A percentile compares a stretch with the other conserved stretches of the same genome.
phyloP scores from a whole-genome alignment of 2,797 vertebrate genomes.

The Arremon aurantiirostris region DNA sequence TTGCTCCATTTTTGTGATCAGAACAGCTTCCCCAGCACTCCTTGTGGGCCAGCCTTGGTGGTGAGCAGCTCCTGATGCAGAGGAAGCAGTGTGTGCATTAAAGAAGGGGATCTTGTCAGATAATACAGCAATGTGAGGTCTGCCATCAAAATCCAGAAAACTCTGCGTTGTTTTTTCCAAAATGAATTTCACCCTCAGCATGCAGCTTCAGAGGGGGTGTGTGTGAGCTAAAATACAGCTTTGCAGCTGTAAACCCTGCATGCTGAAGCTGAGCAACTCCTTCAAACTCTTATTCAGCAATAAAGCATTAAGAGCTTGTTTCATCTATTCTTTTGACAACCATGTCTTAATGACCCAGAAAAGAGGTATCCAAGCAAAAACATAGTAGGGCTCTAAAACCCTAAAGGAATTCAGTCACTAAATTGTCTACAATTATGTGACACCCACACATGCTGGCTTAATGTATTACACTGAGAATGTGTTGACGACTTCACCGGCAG shows the following conservation, averaged over 20 bases:
- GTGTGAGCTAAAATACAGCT: not conserved
- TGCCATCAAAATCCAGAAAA: not conserved
- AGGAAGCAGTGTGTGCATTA: not conserved
- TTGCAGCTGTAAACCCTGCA: not conserved
- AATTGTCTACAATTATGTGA: constrained; percentile 46
- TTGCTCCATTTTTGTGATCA: rapidly evolving
- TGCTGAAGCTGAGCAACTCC: not conserved
- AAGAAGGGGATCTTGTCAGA: not conserved
- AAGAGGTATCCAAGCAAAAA: constrained; percentile 31
- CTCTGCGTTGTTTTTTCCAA: not conserved
- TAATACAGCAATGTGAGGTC: not conserved
- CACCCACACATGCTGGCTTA: constrained; percentile 10
- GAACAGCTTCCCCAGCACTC: not conserved
- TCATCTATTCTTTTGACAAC: constrained; percentile 53
- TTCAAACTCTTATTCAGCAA: constrained; percentile 39
- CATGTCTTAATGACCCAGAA: constrained; percentile 57
- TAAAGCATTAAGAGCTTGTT: constrained; percentile 45
- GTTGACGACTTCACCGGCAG: not conserved
- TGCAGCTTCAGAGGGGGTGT: not conserved
- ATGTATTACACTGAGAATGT: constrained; percentile 4
- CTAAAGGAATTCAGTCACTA: constrained; percentile 42
- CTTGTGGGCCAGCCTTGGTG: not conserved
- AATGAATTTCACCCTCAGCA: not conserved
- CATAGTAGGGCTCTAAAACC: constrained; percentile 18
- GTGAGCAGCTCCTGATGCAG: not conserved